These are phyloP conservation scores for Ovibos moschatus DNA, from an alignment of 2,113 vertebrate species.

Conservation along the genomic window DNA sequence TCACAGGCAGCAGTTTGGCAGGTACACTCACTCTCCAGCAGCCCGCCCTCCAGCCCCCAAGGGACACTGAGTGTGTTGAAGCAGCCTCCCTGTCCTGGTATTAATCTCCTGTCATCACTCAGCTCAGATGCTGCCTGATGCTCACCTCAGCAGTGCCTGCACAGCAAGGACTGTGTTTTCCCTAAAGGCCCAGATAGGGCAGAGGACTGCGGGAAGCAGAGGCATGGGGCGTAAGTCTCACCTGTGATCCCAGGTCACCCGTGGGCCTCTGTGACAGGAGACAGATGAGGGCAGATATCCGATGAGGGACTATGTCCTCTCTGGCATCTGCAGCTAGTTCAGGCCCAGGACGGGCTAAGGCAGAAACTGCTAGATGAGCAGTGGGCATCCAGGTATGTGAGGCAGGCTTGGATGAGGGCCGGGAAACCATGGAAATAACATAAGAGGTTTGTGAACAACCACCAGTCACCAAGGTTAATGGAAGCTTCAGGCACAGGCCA, in stretches of 20 bases:
- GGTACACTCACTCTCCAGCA: background rate
- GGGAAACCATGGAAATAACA: background rate
- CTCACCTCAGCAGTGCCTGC: background rate
- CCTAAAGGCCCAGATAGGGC: background rate
- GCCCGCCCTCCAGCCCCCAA: background rate
- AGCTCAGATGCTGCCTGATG: background rate
- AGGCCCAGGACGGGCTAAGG: background rate
- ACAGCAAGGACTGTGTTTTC: background rate
- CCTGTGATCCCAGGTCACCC: background rate
- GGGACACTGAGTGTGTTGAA: background rate
- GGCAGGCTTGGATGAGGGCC: background rate
- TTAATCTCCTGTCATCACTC: background rate
- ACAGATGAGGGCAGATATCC: background rate
- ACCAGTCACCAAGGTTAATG: background rate
- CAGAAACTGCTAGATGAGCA: background rate
- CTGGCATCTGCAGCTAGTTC: background rate
- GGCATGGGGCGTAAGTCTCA: background rate
- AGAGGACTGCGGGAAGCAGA: background rate
- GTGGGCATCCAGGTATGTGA: background rate
- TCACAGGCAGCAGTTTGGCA: background rate
- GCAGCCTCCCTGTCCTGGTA: background rate
- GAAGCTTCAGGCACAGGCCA: background rate
- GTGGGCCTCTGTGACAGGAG: background rate
- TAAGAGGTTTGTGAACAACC: slow-evolving; percentile 13
- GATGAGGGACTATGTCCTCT: background rate